A percentile compares a stretch with the other conserved stretches of the same genome.
These are phyloP conservation scores for Actenoides lindsayi DNA, from an alignment of 2,113 vertebrate species.

Conservation along the genomic window DNA sequence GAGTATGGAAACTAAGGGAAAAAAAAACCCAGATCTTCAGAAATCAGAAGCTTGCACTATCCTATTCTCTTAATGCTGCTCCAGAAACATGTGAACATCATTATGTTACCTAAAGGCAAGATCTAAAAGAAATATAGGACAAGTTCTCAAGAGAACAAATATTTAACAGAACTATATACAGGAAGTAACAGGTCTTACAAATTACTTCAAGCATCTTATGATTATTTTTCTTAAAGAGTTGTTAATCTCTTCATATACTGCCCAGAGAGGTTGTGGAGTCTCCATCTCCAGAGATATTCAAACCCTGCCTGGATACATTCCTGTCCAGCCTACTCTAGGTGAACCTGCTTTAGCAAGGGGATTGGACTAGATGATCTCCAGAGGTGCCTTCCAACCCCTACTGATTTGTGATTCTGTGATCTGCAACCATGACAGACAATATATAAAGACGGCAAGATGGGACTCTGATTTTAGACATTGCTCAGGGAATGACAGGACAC, in stretches of 20 bases:
- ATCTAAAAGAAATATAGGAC: neutral
- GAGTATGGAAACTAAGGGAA: neutral
- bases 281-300: neutral
- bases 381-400: neutral
- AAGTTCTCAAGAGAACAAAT: neutral
- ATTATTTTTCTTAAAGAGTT: neutral
- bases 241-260: neutral
- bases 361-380: neutral
- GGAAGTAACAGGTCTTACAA: neutral
- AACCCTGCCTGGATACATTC: neutral
- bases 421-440: neutral
- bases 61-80: neutral
- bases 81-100: neutral
- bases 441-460: neutral
- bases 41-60: neutral
- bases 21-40: neutral
- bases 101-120: neutral
- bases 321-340: neutral
- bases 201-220: neutral
- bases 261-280: neutral
- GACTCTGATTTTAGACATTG: neutral
- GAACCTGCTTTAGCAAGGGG: neutral
- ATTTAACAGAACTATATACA: neutral
- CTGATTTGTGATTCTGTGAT: neutral
- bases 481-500: neutral